Conservation (phyloP, 2,888 invertebrate genomes). For the Zeuzera pyrina region DNA sequence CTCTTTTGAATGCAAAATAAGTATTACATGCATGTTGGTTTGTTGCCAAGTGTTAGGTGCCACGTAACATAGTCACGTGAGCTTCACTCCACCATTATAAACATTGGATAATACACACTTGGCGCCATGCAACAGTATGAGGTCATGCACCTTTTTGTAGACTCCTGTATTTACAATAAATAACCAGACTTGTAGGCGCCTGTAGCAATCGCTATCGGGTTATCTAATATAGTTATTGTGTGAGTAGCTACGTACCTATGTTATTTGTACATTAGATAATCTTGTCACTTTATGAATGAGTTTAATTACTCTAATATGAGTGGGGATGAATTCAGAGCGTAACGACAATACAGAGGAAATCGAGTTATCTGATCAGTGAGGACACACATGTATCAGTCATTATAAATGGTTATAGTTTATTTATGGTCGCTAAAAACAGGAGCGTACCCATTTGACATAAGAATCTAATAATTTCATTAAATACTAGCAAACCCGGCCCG, state of each 20-base stretch:
- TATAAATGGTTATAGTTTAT: conserved; percentile 29
- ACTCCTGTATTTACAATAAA: conserved; percentile 11
- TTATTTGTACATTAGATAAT: conserved; percentile 34
- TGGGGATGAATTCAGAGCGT: conserved; percentile 53
- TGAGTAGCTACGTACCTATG: conserved; percentile 35
- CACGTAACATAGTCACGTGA: conserved; percentile 45
- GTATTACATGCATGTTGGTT: conserved; percentile 45
- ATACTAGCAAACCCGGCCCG: no score
- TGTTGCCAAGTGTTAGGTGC: conserved; percentile 46
- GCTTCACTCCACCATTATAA: conserved; percentile 45
- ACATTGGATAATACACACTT: conserved; percentile 49
- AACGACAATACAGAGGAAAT: conserved; percentile 29
- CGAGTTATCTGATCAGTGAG: conserved; percentile 16
- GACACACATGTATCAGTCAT: no score
- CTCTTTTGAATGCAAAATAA: conserved; percentile 50
- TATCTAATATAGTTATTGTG: conserved; percentile 31
- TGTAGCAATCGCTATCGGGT: conserved; percentile 31
- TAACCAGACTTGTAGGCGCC: conserved; percentile 48
- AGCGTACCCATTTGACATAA: neutral
- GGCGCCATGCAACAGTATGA: conserved; percentile 32
- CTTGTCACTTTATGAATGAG: conserved; percentile 38
- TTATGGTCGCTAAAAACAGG: neutral
- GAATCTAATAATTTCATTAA: neutral
- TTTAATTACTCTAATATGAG: conserved; percentile 33
- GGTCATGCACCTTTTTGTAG: conserved; percentile 47